A percentile compares a stretch with the other conserved stretches of the same genome.
These are phyloP conservation scores for Rhadinocentrus ornatus DNA, from an alignment of 2,797 vertebrate genomes.

Conservation along the genomic window DNA sequence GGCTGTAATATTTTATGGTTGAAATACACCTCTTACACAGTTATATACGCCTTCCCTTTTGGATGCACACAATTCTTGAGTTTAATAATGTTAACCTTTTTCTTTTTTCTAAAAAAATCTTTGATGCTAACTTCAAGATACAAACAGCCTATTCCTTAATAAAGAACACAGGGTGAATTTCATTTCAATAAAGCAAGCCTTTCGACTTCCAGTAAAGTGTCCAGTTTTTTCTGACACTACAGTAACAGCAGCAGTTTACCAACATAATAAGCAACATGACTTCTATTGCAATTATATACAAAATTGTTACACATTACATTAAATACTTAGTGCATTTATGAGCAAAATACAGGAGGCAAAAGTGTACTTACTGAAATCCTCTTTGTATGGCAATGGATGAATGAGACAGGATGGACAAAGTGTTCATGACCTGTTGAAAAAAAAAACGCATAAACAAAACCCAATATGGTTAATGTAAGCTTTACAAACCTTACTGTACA, in stretches of 20 bases:
- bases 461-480: background rate
- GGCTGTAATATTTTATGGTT: no score
- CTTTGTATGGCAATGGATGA: conserved; percentile 80
- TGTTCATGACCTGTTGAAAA: conserved; percentile 86
- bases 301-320: background rate
- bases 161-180: background rate
- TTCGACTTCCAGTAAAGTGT: background rate
- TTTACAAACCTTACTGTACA: background rate
- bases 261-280: background rate
- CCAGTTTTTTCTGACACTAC: background rate
- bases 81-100: no score
- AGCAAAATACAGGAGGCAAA: background rate
- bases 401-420: conserved; percentile 88
- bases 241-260: background rate
- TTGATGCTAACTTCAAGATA: no score
- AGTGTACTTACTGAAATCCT: conserved; percentile 85
- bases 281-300: background rate
- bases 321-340: background rate
- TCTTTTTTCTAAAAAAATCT: no score
- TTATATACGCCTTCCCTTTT: no score
- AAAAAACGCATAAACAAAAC: conserved; percentile 22
- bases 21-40: no score
- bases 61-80: no score
- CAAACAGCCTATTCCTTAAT: background rate
- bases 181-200: background rate